A percentile compares a stretch with the other conserved stretches of the same genome.
These are phyloP conservation scores for Pandemis heparana DNA, from an alignment of 2,888 invertebrate species.

Conservation along the genomic window DNA sequence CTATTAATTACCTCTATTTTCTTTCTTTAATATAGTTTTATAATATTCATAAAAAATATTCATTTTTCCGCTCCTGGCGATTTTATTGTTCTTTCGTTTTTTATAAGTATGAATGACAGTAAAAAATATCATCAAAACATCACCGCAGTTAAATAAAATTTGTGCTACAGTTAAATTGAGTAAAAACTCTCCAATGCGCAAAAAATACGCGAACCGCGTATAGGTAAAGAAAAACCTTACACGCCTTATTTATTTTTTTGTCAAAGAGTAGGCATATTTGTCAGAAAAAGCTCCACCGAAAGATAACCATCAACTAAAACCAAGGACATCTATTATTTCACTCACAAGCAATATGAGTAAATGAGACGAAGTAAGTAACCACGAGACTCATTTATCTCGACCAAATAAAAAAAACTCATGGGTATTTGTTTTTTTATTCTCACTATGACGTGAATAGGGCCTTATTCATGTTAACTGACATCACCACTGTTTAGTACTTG, in stretches of 20 bases:
- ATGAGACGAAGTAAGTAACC: neutral
- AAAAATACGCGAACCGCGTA: neutral
- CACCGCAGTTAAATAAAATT: too few relatives aligned
- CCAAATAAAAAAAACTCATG: neutral
- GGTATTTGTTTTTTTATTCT: conserved; percentile 23
- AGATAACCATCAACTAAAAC: neutral
- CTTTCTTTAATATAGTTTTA: too few relatives aligned
- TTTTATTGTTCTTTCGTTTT: too few relatives aligned
- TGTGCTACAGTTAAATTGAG: neutral
- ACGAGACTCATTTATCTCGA: neutral
- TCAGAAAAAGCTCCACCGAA: neutral
- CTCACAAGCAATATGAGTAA: conserved; percentile 5
- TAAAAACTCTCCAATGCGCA: neutral
- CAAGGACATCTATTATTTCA: conserved; percentile 10
- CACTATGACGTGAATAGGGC: conserved; percentile 31
- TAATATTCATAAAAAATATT: too few relatives aligned
- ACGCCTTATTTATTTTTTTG: neutral
- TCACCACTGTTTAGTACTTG: neutral
- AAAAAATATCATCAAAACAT: too few relatives aligned
- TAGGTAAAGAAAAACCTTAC: neutral
- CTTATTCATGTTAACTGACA: conserved; percentile 1
- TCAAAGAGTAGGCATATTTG: neutral
- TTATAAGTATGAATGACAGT: too few relatives aligned
- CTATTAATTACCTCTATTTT: too few relatives aligned
- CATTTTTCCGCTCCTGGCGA: too few relatives aligned